Base-by-base conservation (phyloP, 2,797 vertebrate genomes). In the Tenualosa thibaudeaui region DNA sequence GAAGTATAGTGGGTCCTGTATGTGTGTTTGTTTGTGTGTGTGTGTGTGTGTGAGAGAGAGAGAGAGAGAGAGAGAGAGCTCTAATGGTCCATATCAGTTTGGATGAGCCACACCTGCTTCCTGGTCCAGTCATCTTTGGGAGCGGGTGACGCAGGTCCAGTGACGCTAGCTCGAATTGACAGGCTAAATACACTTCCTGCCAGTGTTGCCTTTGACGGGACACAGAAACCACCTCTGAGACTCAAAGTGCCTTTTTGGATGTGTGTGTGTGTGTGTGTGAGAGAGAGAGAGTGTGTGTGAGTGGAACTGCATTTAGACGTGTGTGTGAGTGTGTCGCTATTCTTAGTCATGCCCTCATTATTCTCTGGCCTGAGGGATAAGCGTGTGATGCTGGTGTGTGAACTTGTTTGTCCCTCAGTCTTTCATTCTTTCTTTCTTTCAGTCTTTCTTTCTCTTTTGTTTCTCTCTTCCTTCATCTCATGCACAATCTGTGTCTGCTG, bases 271-370 rank as follows among this genome's bases (percentile, higher is more conserved):
- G 37, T 46, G 26, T 78, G 71, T 31, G 31, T 31, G 31, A n/a
- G 60, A 65, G 60, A 65, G 3, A 8, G 24, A 65, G 5, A 65
- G 65, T 24, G 65, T 68, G 62, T 78, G 26, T 37, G 65, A 37
- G 65, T 71, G 65, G 31, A 26, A 37, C 26, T 71, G 60, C n/a
- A 22, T 65, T 22, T 65, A n/a, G 24, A 22, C 26, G 60, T 65
- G 60, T 65, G 62, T 65, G 62, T 43, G 68, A 43, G 68, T 43
- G 68, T 43, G 68, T 43, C 68, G 71, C 71, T 78, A 78, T 78
- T 78, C 17, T 78, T 78, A 78, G 71, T 43, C 71, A 78, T 78
- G 71, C 71, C 71, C 71, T 78, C 71, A 78, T 75, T 75, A 75
- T 78, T 78, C 71, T 17, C 37, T 78, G 71, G 71, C 71, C 71